These are phyloP conservation scores for Sipha flava DNA, from an alignment of 1,140 invertebrate genomes.

Conservation along the genomic window DNA sequence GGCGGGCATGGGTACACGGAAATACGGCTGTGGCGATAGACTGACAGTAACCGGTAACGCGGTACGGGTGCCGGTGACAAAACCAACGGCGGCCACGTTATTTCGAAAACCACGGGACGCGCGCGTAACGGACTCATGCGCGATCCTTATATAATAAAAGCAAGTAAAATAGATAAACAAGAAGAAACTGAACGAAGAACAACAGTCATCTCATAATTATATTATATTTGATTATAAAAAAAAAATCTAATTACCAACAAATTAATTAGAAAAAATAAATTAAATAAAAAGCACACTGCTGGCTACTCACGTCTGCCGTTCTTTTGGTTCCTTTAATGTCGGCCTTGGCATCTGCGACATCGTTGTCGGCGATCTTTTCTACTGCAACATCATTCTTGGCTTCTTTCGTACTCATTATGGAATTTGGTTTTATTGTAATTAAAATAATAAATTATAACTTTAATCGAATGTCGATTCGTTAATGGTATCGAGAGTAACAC, in stretches of 20 bases:
- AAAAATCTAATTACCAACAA: too few relatives aligned
- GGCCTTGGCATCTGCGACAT: constrained; percentile 59
- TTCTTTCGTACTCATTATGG: constrained; percentile 72
- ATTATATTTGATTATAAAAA: too few relatives aligned
- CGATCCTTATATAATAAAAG: not conserved
- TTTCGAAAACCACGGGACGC: not conserved
- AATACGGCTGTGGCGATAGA: not conserved
- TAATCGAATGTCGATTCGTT: too few relatives aligned
- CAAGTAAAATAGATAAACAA: too few relatives aligned
- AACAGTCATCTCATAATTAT: too few relatives aligned
- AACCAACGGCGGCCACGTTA: not conserved
- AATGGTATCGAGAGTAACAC: too few relatives aligned
- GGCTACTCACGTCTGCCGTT: constrained; percentile 68
- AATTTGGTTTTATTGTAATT: constrained; percentile 31
- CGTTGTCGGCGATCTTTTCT: constrained; percentile 68
- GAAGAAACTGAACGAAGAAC: too few relatives aligned
- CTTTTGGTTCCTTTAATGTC: constrained; percentile 78
- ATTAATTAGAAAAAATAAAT: not conserved
- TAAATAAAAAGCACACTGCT: not conserved
- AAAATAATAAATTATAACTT: too few relatives aligned
- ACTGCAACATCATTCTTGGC: constrained; percentile 72
- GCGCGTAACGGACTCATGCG: not conserved
- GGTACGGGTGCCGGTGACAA: not conserved
- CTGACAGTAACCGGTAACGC: not conserved
- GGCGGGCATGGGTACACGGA: not conserved